Conservation (phyloP, 2,888 invertebrate genomes). For the Glaucopsyche alexis region DNA sequence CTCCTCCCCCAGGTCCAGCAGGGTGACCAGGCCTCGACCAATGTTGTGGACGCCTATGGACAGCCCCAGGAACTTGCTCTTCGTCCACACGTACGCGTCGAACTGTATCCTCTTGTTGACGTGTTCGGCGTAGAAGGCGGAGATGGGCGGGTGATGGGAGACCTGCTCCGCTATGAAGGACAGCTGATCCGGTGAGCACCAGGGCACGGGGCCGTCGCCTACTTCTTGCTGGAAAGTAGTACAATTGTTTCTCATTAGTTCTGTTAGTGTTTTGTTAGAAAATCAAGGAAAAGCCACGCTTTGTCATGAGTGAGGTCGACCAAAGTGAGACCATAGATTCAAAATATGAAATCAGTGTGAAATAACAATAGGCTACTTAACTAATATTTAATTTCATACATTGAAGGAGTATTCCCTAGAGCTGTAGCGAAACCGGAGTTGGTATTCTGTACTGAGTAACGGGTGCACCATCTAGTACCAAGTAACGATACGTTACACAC, state of each 20-base stretch:
- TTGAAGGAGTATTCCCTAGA: too few relatives aligned
- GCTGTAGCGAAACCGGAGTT: too few relatives aligned
- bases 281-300: neutral
- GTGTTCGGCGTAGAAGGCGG: slow-evolving; percentile 99
- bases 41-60: slow-evolving; percentile 99
- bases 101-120: slow-evolving; percentile 94
- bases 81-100: slow-evolving; percentile 98
- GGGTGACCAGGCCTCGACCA: slow-evolving; percentile 94
- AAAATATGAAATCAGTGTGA: too few relatives aligned
- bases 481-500: too few relatives aligned
- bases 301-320: too few relatives aligned
- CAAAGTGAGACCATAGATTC: too few relatives aligned
- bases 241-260: neutral
- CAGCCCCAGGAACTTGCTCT: slow-evolving; percentile 98
- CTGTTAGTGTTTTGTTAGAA: too few relatives aligned
- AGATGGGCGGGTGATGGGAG: slow-evolving; percentile 99
- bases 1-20: slow-evolving; percentile 94
- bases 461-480: too few relatives aligned
- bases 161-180: slow-evolving; percentile 99
- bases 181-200: slow-evolving; percentile 92
- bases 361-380: too few relatives aligned
- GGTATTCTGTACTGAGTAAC: too few relatives aligned
- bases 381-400: too few relatives aligned
- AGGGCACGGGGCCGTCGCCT: slow-evolving; percentile 93
- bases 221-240: slow-evolving; percentile 65